Percentiles rank a stretch among this genome's conserved stretches.
Conservation (phyloP, 2,797 vertebrate species). For the Okamejei kenojei region DNA sequence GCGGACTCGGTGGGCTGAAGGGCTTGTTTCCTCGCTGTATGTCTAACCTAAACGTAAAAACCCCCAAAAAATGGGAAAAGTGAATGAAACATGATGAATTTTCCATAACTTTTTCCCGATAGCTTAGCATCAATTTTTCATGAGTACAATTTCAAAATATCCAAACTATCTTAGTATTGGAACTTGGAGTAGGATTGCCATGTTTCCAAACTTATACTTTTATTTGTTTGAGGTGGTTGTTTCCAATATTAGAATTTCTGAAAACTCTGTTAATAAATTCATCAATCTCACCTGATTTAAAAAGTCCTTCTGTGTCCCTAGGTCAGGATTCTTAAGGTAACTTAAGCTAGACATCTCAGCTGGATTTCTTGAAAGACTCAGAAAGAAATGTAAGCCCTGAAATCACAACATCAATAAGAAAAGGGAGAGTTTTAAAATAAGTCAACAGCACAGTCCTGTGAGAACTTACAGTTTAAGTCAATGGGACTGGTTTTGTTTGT, state of each 20-base stretch:
- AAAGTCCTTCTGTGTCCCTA: background rate
- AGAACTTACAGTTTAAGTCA: conserved; percentile 5
- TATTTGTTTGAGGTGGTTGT: background rate
- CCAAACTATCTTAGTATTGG: background rate
- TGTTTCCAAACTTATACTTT: background rate
- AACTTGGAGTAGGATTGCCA: too few relatives aligned
- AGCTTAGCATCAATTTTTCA: background rate
- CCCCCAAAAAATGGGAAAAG: background rate
- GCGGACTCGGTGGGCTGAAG: too few relatives aligned
- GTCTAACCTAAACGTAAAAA: background rate
- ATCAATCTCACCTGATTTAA: background rate
- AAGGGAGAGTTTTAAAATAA: background rate
- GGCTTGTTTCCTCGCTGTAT: too few relatives aligned
- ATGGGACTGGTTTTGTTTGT: conserved; percentile 13
- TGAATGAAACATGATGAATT: background rate
- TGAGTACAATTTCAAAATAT: background rate
- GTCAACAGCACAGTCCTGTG: background rate
- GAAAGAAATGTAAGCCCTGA: background rate
- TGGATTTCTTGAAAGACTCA: background rate
- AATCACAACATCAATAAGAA: background rate
- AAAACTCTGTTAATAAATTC: background rate
- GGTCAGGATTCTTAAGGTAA: background rate
- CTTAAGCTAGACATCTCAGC: background rate
- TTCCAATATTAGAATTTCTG: background rate
- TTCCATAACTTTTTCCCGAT: background rate